Evolutionary conservation across 2,888 invertebrate species (phyloP), one percentile per base, ranked within the genome.

Genomic region (Stegana nigrithorax): DNA sequence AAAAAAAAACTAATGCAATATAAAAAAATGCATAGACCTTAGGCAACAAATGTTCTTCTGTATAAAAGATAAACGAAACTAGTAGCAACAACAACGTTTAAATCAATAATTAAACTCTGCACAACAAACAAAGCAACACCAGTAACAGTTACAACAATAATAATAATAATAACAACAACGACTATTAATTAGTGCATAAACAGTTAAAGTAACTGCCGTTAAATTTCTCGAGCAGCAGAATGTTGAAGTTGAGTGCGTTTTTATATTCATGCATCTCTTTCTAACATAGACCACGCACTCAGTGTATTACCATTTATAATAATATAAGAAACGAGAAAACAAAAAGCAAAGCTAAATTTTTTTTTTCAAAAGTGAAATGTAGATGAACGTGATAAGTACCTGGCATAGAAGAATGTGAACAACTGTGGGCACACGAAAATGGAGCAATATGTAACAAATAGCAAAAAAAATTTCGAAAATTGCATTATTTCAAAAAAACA

Each of bases 131-230:
- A 36, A 32, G 17, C 27, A 36, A 61, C 17, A 63, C 32, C 25
- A 56, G 56, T 44, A 64, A 56, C 26, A 64, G 21, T 27, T 45
- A 2, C 26, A 57, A 26, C 55, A 51, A 59, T 51, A 65, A 61
- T 45, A 65, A 63, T 63, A 67, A 65, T 61, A 61, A 59, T 19
- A 63, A 56, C 26, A 67, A 44, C 60, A 69, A 47, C 58, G 66
- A 70, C 76, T 74, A 82, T 79, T 81, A 81, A 82, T 82, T 81
- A 81, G 81, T 81, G 81, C 81, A 81, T 83, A 81, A 81, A 81
- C 73, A 76, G 74, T 75, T 81, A 75, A 82, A 72, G 73, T 82
- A 78, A 77, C 71, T 73, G 73, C 71, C 71, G 75, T 71, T 75
- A 73, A 77, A 70, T 67, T 63, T 53, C 55, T n/a, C n/a, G n/a